Evolutionary conservation across 2,797 vertebrate species (phyloP), one percentile per base, ranked within the genome.

Genomic region (Denticeps clupeoides): DNA sequence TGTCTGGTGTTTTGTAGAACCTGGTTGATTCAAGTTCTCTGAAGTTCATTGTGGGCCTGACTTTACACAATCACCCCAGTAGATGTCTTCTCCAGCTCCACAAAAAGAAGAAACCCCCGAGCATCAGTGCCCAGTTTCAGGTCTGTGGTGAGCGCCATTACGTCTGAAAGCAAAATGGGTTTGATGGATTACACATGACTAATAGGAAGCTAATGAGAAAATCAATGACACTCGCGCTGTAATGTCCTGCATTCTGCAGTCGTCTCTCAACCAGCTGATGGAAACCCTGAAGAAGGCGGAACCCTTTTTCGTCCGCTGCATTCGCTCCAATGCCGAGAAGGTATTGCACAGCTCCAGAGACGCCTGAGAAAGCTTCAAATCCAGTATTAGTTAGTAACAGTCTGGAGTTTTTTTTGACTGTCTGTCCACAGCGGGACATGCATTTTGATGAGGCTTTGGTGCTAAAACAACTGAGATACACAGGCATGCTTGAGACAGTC

Each of bases 271-370:
- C 57, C 91, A 87, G 55, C 78, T 97, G 46, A 53, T 97, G 65
- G 83, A 89, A 62, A 84, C 81, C 0, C 62, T 97, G 56, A 78
- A 79, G 19, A 86, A 79, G 64, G 87, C 93, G 0, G 86, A 97
- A 42, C 89, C 91, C 0, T 93, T 91, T 72, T 96, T 99, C 59
- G 92, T 99, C 63, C 85, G 89, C 53, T 99, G 94, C 46, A 74
- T 99, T 59, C 84, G 92, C 45, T 88, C 94, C 64, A 99, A 97
- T 0, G 75, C 84, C 1, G 81, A 89, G 63, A 96, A 91, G 91
- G 94, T 97, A 55, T 21, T 8, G 5, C 8, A 6, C 5, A 13
- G 4, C 6, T n/a, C n/a, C 11, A 29, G 12, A 5, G 7, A 29
- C n/a, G 32, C 29, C 12, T 13, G 7, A 5, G 15, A 3, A 15